Evolutionary conservation across 2,888 invertebrate genomes (phyloP).

Genomic region (Drosophila borealis): DNA sequence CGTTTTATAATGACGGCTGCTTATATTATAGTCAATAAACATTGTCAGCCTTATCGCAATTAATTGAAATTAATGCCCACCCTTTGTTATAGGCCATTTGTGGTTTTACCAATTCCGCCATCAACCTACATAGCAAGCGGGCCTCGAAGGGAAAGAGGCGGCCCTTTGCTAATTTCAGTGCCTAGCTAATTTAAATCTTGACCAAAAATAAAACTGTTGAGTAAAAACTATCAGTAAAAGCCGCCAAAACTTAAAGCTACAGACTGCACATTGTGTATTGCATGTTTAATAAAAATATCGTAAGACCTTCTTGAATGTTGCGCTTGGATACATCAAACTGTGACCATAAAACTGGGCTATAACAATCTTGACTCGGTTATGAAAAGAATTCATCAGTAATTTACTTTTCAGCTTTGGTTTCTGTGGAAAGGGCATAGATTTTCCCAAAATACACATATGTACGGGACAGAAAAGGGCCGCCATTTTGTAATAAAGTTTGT

Average conservation of each 20-base stretch:
- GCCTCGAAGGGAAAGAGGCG: not conserved
- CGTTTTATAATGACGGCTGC: constrained; percentile 24
- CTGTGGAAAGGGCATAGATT: no score
- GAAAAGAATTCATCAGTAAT: no score
- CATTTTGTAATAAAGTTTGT: constrained; percentile 73
- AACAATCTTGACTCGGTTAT: no score
- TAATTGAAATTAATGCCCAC: constrained; percentile 74
- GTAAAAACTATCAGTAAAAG: not conserved
- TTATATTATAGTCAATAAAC: constrained; percentile 73
- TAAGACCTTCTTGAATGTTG: no score
- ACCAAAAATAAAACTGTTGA: constrained; percentile 26
- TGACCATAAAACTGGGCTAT: no score
- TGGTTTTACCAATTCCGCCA: constrained; percentile 25
- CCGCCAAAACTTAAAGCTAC: no score
- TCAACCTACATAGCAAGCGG: not conserved
- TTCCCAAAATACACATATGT: no score
- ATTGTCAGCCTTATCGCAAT: constrained; percentile 70
- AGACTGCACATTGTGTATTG: no score
- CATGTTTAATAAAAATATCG: no score
- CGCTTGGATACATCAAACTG: no score
- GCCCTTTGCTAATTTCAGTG: constrained; percentile 1
- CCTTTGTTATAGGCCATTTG: constrained; percentile 55
- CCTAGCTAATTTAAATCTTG: constrained; percentile 17
- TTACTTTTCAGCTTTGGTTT: no score
- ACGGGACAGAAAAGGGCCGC: constrained; percentile 21